These are phyloP conservation scores for Drosophila aff. DNA, from an alignment of 1,140 invertebrate genomes.

Conservation along the genomic window DNA sequence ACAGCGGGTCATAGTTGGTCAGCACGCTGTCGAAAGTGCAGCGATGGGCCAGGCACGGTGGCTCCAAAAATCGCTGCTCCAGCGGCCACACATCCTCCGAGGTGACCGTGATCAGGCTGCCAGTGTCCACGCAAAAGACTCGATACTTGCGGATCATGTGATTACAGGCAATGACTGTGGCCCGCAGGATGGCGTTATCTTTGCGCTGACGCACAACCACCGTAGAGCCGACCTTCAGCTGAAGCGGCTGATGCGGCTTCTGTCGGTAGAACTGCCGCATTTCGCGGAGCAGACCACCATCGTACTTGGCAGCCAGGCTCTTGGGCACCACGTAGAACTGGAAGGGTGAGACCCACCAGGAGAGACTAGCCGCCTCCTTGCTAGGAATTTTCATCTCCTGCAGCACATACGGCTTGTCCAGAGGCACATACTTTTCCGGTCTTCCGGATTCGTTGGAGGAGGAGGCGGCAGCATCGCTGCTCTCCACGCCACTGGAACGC, in stretches of 20 bases:
- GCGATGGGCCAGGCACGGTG: constrained; percentile 89
- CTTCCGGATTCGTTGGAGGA: constrained; percentile 34
- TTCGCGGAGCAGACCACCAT: constrained; percentile 88
- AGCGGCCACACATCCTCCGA: constrained; percentile 88
- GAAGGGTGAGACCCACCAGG: constrained; percentile 89
- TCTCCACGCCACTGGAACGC: constrained; percentile 59
- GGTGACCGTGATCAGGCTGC: constrained; percentile 88
- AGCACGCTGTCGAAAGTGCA: constrained; percentile 88
- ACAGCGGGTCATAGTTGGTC: constrained; percentile 86
- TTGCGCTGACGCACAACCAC: constrained; percentile 89
- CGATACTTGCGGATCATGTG: constrained; percentile 86
- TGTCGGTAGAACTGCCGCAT: constrained; percentile 88
- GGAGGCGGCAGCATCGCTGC: constrained; percentile 36
- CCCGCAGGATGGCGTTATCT: constrained; percentile 90
- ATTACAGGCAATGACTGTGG: constrained; percentile 87
- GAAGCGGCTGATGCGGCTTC: constrained; percentile 85
- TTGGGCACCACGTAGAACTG: constrained; percentile 89
- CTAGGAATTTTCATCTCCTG: constrained; percentile 66
- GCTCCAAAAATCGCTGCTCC: constrained; percentile 88
- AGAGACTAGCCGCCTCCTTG: constrained; percentile 85
- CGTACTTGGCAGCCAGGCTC: constrained; percentile 86
- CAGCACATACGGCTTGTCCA: constrained; percentile 82
- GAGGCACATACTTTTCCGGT: constrained; percentile 79
- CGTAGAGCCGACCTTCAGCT: constrained; percentile 86
- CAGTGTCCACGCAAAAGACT: constrained; percentile 91